Percentiles rank a stretch among this genome's conserved stretches.
phyloP scores from a whole-genome alignment of 2,113 vertebrate genomes.

The Rutilus rutilus region DNA sequence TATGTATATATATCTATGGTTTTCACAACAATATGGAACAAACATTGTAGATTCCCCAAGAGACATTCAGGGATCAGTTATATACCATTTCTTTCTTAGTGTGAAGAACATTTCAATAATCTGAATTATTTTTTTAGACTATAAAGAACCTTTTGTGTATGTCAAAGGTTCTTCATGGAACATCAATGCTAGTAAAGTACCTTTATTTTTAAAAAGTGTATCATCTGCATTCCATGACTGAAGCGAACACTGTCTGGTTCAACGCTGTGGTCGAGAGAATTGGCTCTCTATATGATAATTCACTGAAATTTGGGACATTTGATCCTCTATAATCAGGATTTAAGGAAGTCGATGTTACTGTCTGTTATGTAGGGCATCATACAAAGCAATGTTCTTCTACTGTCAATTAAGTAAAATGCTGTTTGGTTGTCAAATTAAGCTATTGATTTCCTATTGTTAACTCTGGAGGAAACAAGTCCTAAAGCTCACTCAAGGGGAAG shows the following conservation, averaged over 20 bases:
- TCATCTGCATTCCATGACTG: background rate
- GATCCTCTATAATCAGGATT: background rate
- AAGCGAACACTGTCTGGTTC: background rate
- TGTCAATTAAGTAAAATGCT: background rate
- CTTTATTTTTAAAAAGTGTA: no score
- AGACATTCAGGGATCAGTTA: background rate
- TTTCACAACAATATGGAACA: no score
- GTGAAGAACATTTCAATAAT: no score
- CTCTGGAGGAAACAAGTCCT: background rate
- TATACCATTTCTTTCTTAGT: no score
- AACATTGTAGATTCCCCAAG: background rate
- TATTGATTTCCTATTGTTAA: background rate
- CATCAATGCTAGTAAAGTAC: background rate
- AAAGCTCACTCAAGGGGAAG: background rate
- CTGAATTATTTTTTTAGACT: background rate
- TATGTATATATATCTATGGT: no score
- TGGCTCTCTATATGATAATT: background rate
- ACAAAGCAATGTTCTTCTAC: background rate
- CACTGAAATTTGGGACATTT: background rate
- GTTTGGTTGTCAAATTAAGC: background rate
- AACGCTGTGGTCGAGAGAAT: background rate
- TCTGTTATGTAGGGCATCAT: background rate
- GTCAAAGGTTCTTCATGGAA: background rate
- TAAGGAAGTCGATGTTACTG: background rate
- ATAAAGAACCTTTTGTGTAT: background rate